Evolutionary conservation across 2,888 invertebrate genomes (phyloP), one percentile per base, ranked within the genome.

Genomic region (Cepaea hortensis): DNA sequence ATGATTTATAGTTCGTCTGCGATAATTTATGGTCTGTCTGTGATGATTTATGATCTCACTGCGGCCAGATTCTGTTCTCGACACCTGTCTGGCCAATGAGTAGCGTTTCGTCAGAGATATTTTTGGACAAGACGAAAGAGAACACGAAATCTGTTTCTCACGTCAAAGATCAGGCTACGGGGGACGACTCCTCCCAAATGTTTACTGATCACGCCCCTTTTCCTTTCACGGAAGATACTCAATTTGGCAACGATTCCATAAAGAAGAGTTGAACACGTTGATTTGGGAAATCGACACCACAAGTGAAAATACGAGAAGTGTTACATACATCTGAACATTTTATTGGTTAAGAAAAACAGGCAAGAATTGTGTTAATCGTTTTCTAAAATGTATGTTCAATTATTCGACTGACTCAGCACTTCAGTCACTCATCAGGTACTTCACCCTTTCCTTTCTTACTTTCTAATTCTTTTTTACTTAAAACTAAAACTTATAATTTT

Each of bases 181-280:
- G 72, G 50, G 3, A 61, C 20, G 13, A 50, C 20, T 72, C 35
- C 55, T 73, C 55, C 23, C 18, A 18, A n/a, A 6, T 20, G 35
- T 65, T 13, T 20, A 20, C 13, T 73, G 55, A 72, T 82, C 82
- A 82, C 82, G 82, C 82, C 82, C 82, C 82, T 72, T 82, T 73
- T 55, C 55, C 11, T 61, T 73, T 23, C 65, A 35, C 82, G 81
- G 81, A 81, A 81, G 81, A 68, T 81, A 70, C 4, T 23, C 3
- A 55, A 55, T 55, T 55, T 11, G 6, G 55, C 7, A 55, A 55
- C 6, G 55, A 11, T 55, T 55, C 11, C 6, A 9, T 9, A 55
- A 9, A 55, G 55, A 55, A 11, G 11, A 55, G 11, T 6, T 55
- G 7, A 11, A 55, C 55, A 55, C 55, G 2, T 11, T 55, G 6